Evolutionary conservation across 2,113 vertebrate genomes (phyloP), one percentile per base, ranked within the genome.

Genomic region (Tachycineta bicolor): DNA sequence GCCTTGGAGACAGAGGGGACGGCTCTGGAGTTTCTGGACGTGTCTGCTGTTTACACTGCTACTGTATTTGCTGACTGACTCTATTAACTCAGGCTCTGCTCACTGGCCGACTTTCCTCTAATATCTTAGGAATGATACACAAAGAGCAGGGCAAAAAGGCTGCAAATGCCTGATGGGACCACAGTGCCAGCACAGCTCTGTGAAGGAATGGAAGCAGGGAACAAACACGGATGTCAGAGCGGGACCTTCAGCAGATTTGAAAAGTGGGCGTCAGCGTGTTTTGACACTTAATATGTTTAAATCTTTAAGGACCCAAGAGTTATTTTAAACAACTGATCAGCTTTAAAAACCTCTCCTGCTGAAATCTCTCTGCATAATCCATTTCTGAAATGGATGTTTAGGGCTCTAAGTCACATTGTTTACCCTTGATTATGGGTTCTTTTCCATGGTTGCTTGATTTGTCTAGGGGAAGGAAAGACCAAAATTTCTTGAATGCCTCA

Each of bases 61-160:
- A 92, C 90, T 93, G 77, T 93, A 94, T 87, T 89, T 93, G 90
- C 49, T 9, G 9, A 34, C 53, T 60, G 49, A 83, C 86, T n/a
- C 60, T 78, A 78, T 29, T 84, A 94, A 87, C 52, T 78, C 75
- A 77, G 43, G 34, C 69, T 93, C 83, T 84, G 64, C 73, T 93
- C 52, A n/a, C 81, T 71, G 83, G 33, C 65, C 0, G 46, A 75
- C 85, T 94, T 93, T 75, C 65, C 65, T 93, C 31, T 94, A 86
- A 69, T 87, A 94, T 75, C 52, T 90, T 53, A 76, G 90, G 92
- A 94, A 93, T 93, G 90, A 89, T 64, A 93, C 0, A 53, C 60
- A 87, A 94, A 93, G 90, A 95, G 87, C 63, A 91, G 59, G 71
- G 56, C 83, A 89, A 67, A 82, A 76, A 83, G 21, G 64, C 75